phyloP scores from a whole-genome alignment of 2,888 invertebrate species.

The Merodon equestris region DNA sequence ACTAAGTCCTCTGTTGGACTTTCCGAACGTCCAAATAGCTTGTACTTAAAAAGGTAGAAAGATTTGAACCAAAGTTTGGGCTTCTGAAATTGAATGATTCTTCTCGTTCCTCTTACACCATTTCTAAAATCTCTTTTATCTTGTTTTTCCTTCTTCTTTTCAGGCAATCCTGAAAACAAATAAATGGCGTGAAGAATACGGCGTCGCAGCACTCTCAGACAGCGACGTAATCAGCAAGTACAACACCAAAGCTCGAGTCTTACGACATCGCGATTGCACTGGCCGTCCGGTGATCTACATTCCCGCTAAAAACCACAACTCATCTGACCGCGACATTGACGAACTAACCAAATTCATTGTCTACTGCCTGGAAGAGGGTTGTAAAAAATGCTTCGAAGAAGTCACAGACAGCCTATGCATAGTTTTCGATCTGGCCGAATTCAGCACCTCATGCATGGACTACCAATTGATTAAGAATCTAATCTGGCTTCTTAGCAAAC shows the following conservation, averaged over 20 bases:
- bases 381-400: slow-evolving; percentile 88
- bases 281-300: slow-evolving; percentile 89
- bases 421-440: slow-evolving; percentile 87
- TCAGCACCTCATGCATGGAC: slow-evolving; percentile 88
- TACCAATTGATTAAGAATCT: slow-evolving; percentile 89
- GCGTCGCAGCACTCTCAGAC: slow-evolving; percentile 82
- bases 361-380: slow-evolving; percentile 87
- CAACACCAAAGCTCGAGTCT: slow-evolving; percentile 84
- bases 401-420: slow-evolving; percentile 89
- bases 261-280: slow-evolving; percentile 85
- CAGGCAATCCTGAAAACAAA: slow-evolving; percentile 88
- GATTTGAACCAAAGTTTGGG: no score
- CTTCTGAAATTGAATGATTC: no score
- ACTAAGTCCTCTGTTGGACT: no score
- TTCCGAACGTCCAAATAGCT: no score
- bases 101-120: no score
- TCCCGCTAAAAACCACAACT: slow-evolving; percentile 86
- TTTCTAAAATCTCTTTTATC: no score
- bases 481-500: slow-evolving; percentile 87
- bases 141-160: slow-evolving; percentile 69
- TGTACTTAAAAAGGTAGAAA: no score
- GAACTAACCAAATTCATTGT: slow-evolving; percentile 89
- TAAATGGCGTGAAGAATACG: slow-evolving; percentile 88
- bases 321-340: slow-evolving; percentile 86
- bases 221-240: slow-evolving; percentile 81